These are phyloP conservation scores for Siphamia tubifer DNA, from an alignment of 2,113 vertebrate genomes.

Conservation along the genomic window DNA sequence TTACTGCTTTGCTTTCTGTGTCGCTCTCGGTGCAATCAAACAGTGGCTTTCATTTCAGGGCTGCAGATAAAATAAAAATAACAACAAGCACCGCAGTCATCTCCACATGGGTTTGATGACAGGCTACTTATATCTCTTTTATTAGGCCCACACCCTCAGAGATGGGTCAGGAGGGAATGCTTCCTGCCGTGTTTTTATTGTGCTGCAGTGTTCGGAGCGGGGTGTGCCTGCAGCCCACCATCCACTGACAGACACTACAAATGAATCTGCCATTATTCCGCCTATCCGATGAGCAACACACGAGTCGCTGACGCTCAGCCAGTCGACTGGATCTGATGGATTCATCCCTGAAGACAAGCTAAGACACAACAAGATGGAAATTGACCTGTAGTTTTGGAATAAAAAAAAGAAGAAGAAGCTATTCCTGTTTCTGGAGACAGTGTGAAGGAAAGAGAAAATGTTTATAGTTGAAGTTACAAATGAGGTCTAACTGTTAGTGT, in stretches of 20 bases:
- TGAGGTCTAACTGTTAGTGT: no score
- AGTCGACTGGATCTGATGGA: conserved; percentile 39
- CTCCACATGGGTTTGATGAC: conserved; percentile 44
- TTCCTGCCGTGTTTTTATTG: conserved; percentile 50
- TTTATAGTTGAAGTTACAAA: no score
- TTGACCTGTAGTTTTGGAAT: not conserved
- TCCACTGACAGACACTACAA: conserved; percentile 15
- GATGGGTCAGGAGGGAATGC: conserved; percentile 37
- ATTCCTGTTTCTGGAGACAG: no score
- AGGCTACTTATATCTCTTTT: conserved; percentile 64
- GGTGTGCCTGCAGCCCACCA: conserved; percentile 11
- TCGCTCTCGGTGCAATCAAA: conserved; percentile 37
- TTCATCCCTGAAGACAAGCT: conserved; percentile 28
- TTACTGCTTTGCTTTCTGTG: conserved; percentile 9
- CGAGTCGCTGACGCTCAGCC: not conserved
- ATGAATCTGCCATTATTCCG: conserved; percentile 32
- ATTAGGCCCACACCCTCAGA: conserved; percentile 38
- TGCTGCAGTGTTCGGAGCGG: conserved; percentile 1
- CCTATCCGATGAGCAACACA: not conserved
- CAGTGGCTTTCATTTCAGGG: conserved; percentile 44
- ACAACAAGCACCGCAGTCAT: conserved; percentile 35
- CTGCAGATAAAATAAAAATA: conserved; percentile 42
- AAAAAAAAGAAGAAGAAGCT: no score
- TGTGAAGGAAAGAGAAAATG: no score
- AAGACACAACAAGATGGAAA: conserved; percentile 20